Evolutionary conservation across 2,113 vertebrate genomes (phyloP), one percentile per base, ranked within the genome.

Genomic region (Oreochromis aureus): DNA sequence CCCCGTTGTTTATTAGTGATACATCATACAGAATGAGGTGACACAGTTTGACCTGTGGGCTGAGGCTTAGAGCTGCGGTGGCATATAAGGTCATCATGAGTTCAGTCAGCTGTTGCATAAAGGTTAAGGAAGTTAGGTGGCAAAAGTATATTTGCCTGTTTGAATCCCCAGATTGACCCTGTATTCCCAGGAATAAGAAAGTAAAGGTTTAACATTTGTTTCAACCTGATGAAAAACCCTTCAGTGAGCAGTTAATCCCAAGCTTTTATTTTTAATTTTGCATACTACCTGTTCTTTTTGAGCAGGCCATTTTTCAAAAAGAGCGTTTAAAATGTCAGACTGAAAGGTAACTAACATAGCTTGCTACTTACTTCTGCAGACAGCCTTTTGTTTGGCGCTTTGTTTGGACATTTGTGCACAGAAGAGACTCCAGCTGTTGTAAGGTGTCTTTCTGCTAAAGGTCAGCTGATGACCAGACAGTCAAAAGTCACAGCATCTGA

Each of bases 1-100:
- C 66, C 53, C 56, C 30, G 39, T 83, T 93, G 89, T 93, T 86
- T 92, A 87, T 89, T 87, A 93, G 80, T 15, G 80, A 90, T 81
- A 32, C 83, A 79, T 90, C 76, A 82, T 54, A 79, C 66, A 80
- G 56, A 76, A 82, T 30, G 56, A 90, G 48, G 80, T 81, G 84
- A 63, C 71, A 27, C 66, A 10, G 69, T 79, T 78, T 87, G 90
- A 89, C 86, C 71, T 2, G 58, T 30, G 48, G 83, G 78, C 55
- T 78, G 36, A 16, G 51, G 61, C 59, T 83, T 58, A 19, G 54
- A 54, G 80, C 66, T 54, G 78, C 78, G 4, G 82, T 81, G 87
- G 61, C 56, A 24, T 32, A 56, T n/a, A 59, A 88, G 86, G 71
- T 63, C 41, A 5, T 66, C 32, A 30, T 19, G 58, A 10, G 81